Evolutionary conservation across 2,797 vertebrate species (phyloP).

Genomic region (Kryptopterus vitreolus): DNA sequence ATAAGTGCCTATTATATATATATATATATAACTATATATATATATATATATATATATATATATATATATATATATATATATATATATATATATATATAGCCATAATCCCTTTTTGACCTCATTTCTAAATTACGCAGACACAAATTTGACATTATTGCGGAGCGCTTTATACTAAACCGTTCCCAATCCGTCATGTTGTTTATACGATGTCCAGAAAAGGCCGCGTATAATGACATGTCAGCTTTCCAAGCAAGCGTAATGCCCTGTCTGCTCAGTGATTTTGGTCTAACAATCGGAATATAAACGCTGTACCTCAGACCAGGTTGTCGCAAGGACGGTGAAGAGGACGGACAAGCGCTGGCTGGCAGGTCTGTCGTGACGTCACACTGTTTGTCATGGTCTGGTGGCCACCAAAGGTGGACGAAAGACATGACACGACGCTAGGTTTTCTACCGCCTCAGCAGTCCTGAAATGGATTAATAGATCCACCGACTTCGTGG

Average conservation of each 20-base stretch:
- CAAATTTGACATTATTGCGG: conserved; percentile 24
- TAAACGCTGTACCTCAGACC: conserved; percentile 46
- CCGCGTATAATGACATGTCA: conserved; percentile 49
- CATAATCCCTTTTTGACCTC: conserved; percentile 27
- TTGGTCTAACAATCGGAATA: conserved; percentile 52
- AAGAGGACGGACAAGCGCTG: conserved; percentile 34
- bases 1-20: not conserved
- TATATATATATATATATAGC: not conserved
- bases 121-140: conserved; percentile 43
- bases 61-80: too few species aligned
- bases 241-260: conserved; percentile 47
- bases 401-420: conserved; percentile 9
- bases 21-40: not conserved
- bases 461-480: conserved; percentile 9
- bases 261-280: conserved; percentile 41
- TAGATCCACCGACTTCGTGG: not conserved
- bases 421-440: not conserved
- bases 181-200: conserved; percentile 41
- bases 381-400: conserved; percentile 47
- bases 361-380: conserved; percentile 36
- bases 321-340: conserved; percentile 46
- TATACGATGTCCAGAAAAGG: conserved; percentile 48
- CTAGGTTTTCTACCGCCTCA: not conserved
- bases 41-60: too few species aligned
- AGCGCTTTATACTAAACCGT: conserved; percentile 36